A percentile compares a stretch with the other conserved stretches of the same genome.
These are phyloP conservation scores for Nymphicus hollandicus DNA, from an alignment of 2,113 vertebrate species.

Conservation along the genomic window DNA sequence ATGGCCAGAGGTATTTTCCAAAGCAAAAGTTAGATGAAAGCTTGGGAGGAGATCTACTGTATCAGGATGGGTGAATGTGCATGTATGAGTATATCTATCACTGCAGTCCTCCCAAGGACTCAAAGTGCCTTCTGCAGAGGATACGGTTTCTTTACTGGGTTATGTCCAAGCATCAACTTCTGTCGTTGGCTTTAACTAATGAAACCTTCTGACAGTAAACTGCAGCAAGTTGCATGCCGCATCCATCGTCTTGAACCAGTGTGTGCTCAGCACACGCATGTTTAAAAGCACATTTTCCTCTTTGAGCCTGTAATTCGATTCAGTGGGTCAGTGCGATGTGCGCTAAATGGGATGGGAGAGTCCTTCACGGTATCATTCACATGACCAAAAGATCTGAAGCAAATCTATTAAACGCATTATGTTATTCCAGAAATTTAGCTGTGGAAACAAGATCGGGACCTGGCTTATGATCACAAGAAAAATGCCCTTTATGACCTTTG, in stretches of 20 bases:
- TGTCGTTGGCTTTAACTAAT: background rate
- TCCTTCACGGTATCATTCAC: slow-evolving; percentile 10
- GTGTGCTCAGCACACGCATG: background rate
- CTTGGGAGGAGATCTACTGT: slow-evolving; percentile 16
- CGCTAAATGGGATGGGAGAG: background rate
- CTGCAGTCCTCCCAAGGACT: background rate
- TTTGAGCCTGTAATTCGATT: slow-evolving; percentile 35
- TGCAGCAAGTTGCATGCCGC: background rate
- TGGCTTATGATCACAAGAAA: slow-evolving; percentile 59
- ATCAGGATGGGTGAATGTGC: slow-evolving; percentile 35
- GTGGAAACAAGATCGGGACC: slow-evolving; percentile 59
- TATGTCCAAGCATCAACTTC: slow-evolving; percentile 36
- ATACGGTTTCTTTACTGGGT: slow-evolving; percentile 57
- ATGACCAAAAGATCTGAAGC: slow-evolving; percentile 50
- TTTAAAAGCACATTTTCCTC: slow-evolving; percentile 13
- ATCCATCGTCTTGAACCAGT: background rate
- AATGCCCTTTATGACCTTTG: slow-evolving; percentile 49
- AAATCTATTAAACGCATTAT: slow-evolving; percentile 46
- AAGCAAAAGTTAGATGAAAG: slow-evolving; percentile 16
- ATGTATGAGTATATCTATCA: slow-evolving; percentile 16
- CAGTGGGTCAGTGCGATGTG: background rate
- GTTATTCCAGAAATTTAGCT: slow-evolving; percentile 56
- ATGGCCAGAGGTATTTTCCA: slow-evolving; percentile 30
- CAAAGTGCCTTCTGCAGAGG: slow-evolving; percentile 25
- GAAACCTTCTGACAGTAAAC: slow-evolving; percentile 44